Base-by-base conservation (phyloP, 2,113 vertebrate genomes). In the Eudyptes chrysolophus region DNA sequence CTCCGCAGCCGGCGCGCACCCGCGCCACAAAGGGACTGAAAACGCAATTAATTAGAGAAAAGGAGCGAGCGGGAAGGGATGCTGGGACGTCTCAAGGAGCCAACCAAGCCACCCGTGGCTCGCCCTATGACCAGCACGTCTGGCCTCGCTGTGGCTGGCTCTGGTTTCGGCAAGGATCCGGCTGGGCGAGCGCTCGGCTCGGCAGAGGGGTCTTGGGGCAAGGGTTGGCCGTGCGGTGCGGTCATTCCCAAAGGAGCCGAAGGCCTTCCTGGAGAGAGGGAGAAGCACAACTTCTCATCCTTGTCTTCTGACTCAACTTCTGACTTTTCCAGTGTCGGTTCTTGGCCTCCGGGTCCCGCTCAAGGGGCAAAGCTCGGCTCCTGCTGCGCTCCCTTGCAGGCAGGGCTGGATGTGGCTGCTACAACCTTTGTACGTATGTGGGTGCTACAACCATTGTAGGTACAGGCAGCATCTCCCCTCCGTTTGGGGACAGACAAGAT, bases 251-350 rank as follows among this genome's bases (percentile, higher is more conserved):
- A 38, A 34, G 54, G 32, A 75, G 54, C 9, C 9, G 24, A 18
- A 75, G 55, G 32, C 25, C 3, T 38, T 76, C 46, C 42, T 48
- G 42, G 52, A 58, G 71, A 13, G 20, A 24, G 65, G 72, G 30
- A 62, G 52, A 58, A 84, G 36, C 13, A 21, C 40, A 74, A 0
- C 49, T 49, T 49, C 44, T 29, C 78, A 18, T 64, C 49, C 38
- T 25, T 16, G 27, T 30, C 32, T 17, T 30, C 34, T 54, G 70
- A 27, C 21, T 36, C 21, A 20, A 16, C 42, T 58, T 78, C 22
- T 1, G 7, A 32, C 26, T 34, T 22, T 17, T 4, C 44, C 0
- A 0, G 14, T 12, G 71, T 36, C 0, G 0, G 40, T 36, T 85
- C 52, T 44, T 38, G 44, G 58, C 42, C 30, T 40, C 51, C 0